Evolutionary conservation across 2,113 vertebrate species (phyloP).

Genomic region (Muntiacus reevesi): DNA sequence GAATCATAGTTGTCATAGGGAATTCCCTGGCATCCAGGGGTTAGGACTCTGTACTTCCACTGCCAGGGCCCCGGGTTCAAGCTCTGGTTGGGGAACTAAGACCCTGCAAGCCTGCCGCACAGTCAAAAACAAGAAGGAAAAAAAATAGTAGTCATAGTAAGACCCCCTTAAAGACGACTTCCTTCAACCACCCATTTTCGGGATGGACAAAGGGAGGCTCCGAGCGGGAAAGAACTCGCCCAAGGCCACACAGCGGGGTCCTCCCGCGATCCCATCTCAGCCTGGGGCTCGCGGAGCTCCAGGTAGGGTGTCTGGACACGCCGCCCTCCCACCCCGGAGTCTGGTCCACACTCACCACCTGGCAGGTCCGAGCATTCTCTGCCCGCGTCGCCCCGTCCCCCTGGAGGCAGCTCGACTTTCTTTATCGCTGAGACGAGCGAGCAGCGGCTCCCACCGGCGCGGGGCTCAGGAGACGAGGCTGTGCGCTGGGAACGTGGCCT

Average conservation of each 20-base stretch:
- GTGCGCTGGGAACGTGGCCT: not conserved
- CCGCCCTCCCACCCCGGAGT: not conserved
- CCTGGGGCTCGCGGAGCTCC: not conserved
- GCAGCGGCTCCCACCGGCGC: not conserved
- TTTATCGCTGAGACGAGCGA: not conserved
- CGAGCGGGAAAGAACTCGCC: not conserved
- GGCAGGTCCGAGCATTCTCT: not conserved
- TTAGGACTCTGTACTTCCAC: not conserved
- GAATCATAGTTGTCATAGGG: not conserved
- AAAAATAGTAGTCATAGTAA: not conserved
- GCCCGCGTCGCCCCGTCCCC: not conserved
- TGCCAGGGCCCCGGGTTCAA: not conserved
- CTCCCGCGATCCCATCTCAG: not conserved
- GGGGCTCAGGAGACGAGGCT: not conserved
- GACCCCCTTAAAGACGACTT: not conserved
- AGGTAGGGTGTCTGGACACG: fast-evolving
- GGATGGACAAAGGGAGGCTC: not conserved
- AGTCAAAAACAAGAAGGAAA: not conserved
- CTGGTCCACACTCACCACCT: conserved; percentile 39
- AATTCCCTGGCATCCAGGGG: not conserved
- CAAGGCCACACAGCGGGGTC: not conserved
- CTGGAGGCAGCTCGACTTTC: not conserved
- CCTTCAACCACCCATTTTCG: not conserved
- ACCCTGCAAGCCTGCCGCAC: not conserved
- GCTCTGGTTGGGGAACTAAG: not conserved